These are phyloP conservation scores for Smutsia gigantea DNA, from an alignment of 2,797 vertebrate genomes.

Conservation along the genomic window DNA sequence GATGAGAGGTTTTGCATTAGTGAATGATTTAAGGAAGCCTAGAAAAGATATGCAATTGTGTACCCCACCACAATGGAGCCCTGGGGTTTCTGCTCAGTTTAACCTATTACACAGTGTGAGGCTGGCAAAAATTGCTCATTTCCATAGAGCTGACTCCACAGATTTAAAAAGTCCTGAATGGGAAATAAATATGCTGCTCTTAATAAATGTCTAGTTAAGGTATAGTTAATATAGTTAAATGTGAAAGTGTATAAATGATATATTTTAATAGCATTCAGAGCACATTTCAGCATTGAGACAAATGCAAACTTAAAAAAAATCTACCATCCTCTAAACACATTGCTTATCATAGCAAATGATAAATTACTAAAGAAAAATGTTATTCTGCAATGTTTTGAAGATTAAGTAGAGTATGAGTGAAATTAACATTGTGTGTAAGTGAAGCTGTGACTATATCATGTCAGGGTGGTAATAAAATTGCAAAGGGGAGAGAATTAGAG, in stretches of 20 bases:
- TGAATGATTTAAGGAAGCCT: neutral
- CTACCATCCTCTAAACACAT: slow-evolving; percentile 73
- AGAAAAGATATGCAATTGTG: slow-evolving; percentile 46
- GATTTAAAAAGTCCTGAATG: slow-evolving; percentile 85
- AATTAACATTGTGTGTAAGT: slow-evolving; percentile 81
- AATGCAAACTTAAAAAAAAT: slow-evolving; percentile 79
- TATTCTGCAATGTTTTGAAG: slow-evolving; percentile 78
- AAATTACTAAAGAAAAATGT: slow-evolving; percentile 69
- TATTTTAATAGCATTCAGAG: slow-evolving; percentile 82
- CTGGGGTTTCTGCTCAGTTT: slow-evolving; percentile 85
- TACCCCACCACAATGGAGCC: slow-evolving; percentile 77
- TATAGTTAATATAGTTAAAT: slow-evolving; percentile 86
- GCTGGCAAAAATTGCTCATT: slow-evolving; percentile 86
- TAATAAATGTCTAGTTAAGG: slow-evolving; percentile 87
- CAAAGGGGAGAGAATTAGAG: slow-evolving; percentile 76
- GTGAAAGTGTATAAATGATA: slow-evolving; percentile 82
- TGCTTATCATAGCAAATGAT: slow-evolving; percentile 76
- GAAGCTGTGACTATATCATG: slow-evolving; percentile 73
- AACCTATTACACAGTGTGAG: slow-evolving; percentile 85
- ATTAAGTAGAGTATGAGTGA: slow-evolving; percentile 77
- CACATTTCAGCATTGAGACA: slow-evolving; percentile 81
- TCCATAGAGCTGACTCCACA: slow-evolving; percentile 88
- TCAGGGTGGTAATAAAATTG: slow-evolving; percentile 80
- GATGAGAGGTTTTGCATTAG: neutral
- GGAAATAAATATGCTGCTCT: slow-evolving; percentile 87